Conservation (phyloP, 1,140 invertebrate genomes). For the Ridgeia piscesae region DNA sequence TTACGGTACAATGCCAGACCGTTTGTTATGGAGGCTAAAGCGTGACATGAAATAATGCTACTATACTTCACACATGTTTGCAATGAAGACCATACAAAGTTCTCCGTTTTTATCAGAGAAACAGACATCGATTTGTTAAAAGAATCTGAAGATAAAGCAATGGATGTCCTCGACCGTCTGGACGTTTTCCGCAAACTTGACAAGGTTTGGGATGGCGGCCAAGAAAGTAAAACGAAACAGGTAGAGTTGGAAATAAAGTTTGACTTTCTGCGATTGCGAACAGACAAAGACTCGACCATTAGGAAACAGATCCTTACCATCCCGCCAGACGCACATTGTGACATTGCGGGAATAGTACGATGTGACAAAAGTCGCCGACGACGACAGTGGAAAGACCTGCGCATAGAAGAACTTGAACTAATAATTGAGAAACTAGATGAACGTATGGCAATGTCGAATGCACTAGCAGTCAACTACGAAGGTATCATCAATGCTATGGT, state of each 20-base stretch:
- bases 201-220: not conserved
- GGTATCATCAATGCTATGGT: not conserved
- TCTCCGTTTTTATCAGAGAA: not conserved
- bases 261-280: not conserved
- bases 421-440: not conserved
- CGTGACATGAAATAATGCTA: not conserved
- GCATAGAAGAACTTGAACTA: not conserved
- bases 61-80: not conserved
- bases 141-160: not conserved
- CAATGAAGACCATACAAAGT: not conserved
- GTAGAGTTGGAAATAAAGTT: not conserved
- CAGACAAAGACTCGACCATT: not conserved
- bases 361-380: not conserved
- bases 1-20: not conserved
- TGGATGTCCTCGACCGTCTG: not conserved
- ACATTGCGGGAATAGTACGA: not conserved
- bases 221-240: not conserved
- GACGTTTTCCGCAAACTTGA: not conserved
- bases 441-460: not conserved
- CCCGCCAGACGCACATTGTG: not conserved
- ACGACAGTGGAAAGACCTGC: not conserved
- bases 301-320: not conserved
- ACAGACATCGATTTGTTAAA: not conserved
- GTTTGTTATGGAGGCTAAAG: not conserved
- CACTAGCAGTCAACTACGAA: not conserved